These are phyloP conservation scores for Astropecten irregularis DNA, from an alignment of 53 echinoderm and acorn worm species.

Conservation along the genomic window DNA sequence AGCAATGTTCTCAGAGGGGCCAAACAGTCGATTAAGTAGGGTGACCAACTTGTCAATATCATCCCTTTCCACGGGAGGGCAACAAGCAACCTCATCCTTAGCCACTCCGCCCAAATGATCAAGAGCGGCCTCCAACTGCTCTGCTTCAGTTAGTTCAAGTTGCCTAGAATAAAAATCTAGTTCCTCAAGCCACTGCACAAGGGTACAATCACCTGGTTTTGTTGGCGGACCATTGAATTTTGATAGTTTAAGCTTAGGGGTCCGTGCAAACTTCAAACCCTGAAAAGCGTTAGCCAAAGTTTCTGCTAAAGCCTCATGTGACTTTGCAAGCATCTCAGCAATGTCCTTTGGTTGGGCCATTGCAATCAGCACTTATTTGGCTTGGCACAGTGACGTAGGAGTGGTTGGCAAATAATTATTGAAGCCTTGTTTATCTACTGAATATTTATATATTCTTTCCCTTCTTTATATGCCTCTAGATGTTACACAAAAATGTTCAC, in stretches of 20 bases:
- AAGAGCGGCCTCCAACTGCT: slow-evolving; percentile 11
- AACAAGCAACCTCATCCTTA: slow-evolving; percentile 40
- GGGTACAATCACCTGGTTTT: slow-evolving; percentile 12
- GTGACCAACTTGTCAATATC: neutral
- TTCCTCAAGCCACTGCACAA: slow-evolving; percentile 46
- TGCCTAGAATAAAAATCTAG: neutral
- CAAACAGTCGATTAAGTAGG: slow-evolving; percentile 2
- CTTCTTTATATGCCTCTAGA: no score
- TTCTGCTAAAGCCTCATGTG: no score
- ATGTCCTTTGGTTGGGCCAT: no score
- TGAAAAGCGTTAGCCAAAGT: no score
- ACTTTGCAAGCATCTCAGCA: no score
- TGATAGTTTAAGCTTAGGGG: no score
- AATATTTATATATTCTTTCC: no score
- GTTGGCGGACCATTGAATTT: slow-evolving; percentile 33
- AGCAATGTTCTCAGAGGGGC: neutral
- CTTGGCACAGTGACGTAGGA: no score
- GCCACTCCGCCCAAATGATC: slow-evolving; percentile 28
- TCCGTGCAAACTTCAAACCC: neutral
- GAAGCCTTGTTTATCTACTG: no score
- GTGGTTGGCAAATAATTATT: no score
- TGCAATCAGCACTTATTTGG: no score
- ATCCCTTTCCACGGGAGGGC: neutral
- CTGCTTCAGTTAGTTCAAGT: neutral
- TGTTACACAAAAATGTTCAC: no score